Evolutionary conservation across 2,888 invertebrate genomes (phyloP).

Genomic region (Stenolophus ochropezus): DNA sequence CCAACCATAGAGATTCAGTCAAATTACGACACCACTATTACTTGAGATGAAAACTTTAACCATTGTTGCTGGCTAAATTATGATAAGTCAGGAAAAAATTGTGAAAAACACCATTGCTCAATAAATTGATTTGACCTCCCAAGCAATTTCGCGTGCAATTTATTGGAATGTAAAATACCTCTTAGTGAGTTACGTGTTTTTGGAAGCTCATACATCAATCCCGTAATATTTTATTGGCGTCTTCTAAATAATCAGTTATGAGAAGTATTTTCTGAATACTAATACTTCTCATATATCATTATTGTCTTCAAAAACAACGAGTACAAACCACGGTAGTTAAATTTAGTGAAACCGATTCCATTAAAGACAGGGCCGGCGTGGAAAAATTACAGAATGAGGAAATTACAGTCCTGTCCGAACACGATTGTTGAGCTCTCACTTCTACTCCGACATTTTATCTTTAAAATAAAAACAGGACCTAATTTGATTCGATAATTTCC

Average conservation of each 20-base stretch:
- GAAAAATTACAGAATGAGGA: slow-evolving; percentile 55
- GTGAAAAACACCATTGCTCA: no score
- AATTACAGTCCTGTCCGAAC: slow-evolving; percentile 24
- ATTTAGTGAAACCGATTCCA: slow-evolving; percentile 48
- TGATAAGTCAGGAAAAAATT: no score
- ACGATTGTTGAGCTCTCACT: background rate
- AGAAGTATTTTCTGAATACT: slow-evolving; percentile 41
- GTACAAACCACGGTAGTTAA: slow-evolving; percentile 42
- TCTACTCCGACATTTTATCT: background rate
- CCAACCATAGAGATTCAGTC: no score
- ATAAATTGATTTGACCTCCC: no score
- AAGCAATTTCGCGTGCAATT: no score
- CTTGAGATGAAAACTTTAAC: no score
- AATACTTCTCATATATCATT: slow-evolving; percentile 52
- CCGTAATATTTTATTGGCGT: slow-evolving; percentile 26
- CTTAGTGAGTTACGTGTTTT: background rate
- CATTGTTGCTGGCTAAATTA: no score
- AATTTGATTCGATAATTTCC: background rate
- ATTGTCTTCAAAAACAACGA: slow-evolving; percentile 26
- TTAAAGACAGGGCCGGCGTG: slow-evolving; percentile 45
- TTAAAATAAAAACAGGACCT: background rate
- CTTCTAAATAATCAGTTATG: slow-evolving; percentile 31
- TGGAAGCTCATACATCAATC: slow-evolving; percentile 2
- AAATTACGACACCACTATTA: no score
- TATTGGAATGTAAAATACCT: no score